These are phyloP conservation scores for Chorisops tibialis DNA, from an alignment of 2,888 invertebrate species.

Conservation along the genomic window DNA sequence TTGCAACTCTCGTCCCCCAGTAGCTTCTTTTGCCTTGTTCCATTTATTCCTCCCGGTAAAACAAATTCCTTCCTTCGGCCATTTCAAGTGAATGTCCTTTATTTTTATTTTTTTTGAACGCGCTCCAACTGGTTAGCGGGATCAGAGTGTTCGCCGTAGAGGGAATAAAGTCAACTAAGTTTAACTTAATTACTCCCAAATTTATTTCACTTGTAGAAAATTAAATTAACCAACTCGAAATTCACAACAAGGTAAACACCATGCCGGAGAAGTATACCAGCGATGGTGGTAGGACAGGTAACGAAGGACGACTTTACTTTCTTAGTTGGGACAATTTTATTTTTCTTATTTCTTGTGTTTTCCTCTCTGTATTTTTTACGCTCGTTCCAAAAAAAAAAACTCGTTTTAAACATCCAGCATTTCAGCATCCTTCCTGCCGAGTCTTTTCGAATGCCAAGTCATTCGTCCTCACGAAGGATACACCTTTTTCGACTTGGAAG, in stretches of 20 bases:
- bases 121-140: neutral
- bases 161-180: conserved; percentile 31
- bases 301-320: neutral
- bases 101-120: neutral
- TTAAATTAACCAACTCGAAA: conserved; percentile 31
- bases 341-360: neutral
- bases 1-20: too few species aligned
- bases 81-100: neutral
- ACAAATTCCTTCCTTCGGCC: neutral
- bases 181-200: conserved; percentile 33
- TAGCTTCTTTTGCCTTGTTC: too few species aligned
- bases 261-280: conserved; percentile 1
- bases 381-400: neutral
- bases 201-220: conserved; percentile 33
- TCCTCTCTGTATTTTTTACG: neutral
- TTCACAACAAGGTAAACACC: conserved; percentile 32
- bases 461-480: neutral
- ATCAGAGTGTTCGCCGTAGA: neutral
- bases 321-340: neutral
- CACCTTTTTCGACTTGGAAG: neutral
- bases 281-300: neutral
- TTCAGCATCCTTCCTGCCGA: neutral
- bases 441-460: neutral
- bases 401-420: neutral
- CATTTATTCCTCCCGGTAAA: too few species aligned